Conservation (phyloP, 1,140 invertebrate species). For the Temnothorax longispinosus region DNA sequence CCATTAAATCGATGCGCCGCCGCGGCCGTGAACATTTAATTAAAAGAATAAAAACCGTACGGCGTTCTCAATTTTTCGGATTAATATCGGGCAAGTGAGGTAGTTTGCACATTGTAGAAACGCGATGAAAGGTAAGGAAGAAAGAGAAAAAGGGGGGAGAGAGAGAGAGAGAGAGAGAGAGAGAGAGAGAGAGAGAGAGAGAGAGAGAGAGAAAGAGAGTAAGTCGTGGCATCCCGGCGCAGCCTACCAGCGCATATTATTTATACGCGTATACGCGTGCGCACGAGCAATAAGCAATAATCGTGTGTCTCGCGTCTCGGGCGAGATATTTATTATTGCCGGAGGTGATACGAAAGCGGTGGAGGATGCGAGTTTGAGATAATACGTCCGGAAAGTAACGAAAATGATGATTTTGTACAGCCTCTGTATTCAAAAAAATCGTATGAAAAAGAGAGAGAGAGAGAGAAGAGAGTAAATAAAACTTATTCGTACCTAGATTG, state of each 20-base stretch:
- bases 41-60: conserved; percentile 65
- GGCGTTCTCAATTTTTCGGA: conserved; percentile 66
- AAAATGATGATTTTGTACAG: conserved; percentile 32
- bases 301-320: conserved; percentile 53
- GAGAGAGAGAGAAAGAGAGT: not conserved
- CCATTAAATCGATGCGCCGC: conserved; percentile 69
- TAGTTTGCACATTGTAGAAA: conserved; percentile 36
- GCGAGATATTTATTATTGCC: conserved; percentile 59
- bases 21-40: conserved; percentile 70
- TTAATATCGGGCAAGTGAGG: conserved; percentile 46
- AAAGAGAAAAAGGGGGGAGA: not conserved
- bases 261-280: conserved; percentile 46
- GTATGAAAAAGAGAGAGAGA: no score
- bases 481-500: not conserved
- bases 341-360: conserved; percentile 36
- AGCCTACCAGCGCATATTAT: conserved; percentile 43
- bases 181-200: not conserved
- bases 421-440: not conserved
- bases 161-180: not conserved
- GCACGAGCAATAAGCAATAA: conserved; percentile 56
- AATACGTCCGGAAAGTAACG: conserved; percentile 41
- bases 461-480: not conserved
- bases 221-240: not conserved
- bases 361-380: conserved; percentile 48
- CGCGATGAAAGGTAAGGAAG: not conserved